Base-by-base conservation (phyloP, 1,140 invertebrate genomes). In the Musca domestica region DNA sequence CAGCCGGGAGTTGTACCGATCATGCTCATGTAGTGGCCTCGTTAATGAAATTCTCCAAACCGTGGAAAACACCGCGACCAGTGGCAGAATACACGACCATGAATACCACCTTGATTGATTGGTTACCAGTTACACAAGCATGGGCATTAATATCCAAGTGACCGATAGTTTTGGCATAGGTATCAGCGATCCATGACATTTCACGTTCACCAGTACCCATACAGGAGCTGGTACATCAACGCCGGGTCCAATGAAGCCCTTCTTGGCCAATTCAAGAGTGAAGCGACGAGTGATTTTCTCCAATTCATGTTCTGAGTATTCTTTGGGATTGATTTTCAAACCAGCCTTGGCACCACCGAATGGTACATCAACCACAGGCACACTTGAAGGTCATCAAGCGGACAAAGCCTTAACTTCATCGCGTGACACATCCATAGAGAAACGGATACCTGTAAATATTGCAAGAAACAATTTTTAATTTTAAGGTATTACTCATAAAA, bases 101-200 rank as follows among this genome's bases (percentile, higher is more conserved):
- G 96, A 80, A 99, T 99, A 74, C 92, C 92, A 75, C 91, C 91
- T 83, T 87, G 91, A 77, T 92, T 92, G 81, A 99, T 98, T 7
- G 98, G 97, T 83, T 99, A 56, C 98, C 98, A 34, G 98, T 99
- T n/a, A 99, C 95, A 84, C 97, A 99, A 30, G 96, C 98, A 81
- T 96, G 93, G 19, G 95, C 95, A 83, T 99, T 98, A 76, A 99
- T 96, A 81, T 99, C 97, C 77, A 92, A 87, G 83, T 90, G 91
- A 79, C 95, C 96, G 76, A 98, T 90, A 46, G 98, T 99, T 83
- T 98, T 97, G 47, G 95, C 91, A 82, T 98, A 99, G 0, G 98
- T 99, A 79, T 99, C 98, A 5, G 97, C 96, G 81, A 99, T 98
- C 97, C 96, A 99, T 47, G 94, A 95, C 98, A 99, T 99, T 84